Percentiles rank a stretch among this genome's conserved stretches.
Evolutionary conservation across 2,888 invertebrate species (phyloP).

Genomic region (Trisateles emortualis): DNA sequence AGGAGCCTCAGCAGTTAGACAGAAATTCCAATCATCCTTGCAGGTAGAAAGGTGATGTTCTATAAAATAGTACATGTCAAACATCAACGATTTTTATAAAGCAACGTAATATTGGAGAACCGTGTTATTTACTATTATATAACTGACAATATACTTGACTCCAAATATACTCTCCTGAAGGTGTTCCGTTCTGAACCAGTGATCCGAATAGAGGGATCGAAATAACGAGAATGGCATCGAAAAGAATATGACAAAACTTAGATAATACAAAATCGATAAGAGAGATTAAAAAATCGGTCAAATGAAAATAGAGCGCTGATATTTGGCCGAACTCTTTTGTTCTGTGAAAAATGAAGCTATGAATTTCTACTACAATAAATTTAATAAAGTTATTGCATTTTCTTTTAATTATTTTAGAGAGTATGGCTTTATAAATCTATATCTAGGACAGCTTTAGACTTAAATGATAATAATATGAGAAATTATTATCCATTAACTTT

Average conservation of each 20-base stretch:
- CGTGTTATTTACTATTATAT: not conserved
- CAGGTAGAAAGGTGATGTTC: no score
- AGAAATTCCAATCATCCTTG: no score
- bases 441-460: no score
- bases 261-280: constrained; percentile 48
- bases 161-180: constrained; percentile 18
- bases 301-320: not conserved
- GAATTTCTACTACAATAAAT: no score
- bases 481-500: no score
- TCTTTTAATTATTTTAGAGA: no score
- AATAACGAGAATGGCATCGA: constrained; percentile 35
- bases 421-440: no score
- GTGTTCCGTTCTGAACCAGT: constrained; percentile 37
- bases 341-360: not conserved
- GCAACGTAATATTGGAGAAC: not conserved
- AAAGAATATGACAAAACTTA: constrained; percentile 30
- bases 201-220: constrained; percentile 44
- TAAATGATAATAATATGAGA: no score
- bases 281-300: constrained; percentile 54
- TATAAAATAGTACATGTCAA: no score
- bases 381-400: no score
- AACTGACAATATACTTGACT: not conserved
- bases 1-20: no score
- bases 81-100: no score
- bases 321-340: not conserved